Percentiles rank a stretch among this genome's conserved stretches.
Conservation (phyloP, 2,888 invertebrate genomes). For the Boloria euphrosyne region DNA sequence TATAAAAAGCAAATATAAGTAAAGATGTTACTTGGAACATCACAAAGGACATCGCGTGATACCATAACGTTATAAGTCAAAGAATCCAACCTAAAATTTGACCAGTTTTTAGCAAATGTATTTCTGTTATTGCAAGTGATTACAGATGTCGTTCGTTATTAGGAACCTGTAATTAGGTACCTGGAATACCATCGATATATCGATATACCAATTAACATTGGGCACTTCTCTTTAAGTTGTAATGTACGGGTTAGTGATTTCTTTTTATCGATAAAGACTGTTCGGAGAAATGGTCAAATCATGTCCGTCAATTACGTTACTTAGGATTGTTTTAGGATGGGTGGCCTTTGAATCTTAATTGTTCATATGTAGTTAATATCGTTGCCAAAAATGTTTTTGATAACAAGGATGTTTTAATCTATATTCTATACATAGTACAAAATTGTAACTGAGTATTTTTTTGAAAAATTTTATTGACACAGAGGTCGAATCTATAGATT, state of each 20-base stretch:
- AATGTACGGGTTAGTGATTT: constrained; percentile 28
- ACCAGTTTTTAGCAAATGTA: constrained; percentile 32
- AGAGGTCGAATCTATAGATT: too few relatives aligned
- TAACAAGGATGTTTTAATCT: not conserved
- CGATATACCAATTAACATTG: constrained; percentile 32
- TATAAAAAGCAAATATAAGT: not conserved
- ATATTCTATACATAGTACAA: too few relatives aligned
- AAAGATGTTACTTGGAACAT: not conserved
- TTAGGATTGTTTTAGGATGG: constrained; percentile 21
- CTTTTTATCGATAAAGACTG: constrained; percentile 28
- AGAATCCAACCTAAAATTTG: constrained; percentile 27
- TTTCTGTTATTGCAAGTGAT: constrained; percentile 34
- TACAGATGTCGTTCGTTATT: constrained; percentile 37
- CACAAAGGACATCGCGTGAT: constrained; percentile 21
- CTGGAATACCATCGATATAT: constrained; percentile 34
- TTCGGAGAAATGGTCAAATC: constrained; percentile 28
- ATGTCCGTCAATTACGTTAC: constrained; percentile 25
- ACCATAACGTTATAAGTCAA: constrained; percentile 27
- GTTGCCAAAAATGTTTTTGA: not conserved
- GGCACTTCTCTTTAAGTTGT: constrained; percentile 26
- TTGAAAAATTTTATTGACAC: too few relatives aligned
- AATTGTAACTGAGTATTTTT: too few relatives aligned
- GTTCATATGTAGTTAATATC: constrained; percentile 2
- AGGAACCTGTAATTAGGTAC: constrained; percentile 38
- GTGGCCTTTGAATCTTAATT: constrained; percentile 26